Base-by-base conservation (phyloP, 2,888 invertebrate species). In the Eugnorisma glareosa region DNA sequence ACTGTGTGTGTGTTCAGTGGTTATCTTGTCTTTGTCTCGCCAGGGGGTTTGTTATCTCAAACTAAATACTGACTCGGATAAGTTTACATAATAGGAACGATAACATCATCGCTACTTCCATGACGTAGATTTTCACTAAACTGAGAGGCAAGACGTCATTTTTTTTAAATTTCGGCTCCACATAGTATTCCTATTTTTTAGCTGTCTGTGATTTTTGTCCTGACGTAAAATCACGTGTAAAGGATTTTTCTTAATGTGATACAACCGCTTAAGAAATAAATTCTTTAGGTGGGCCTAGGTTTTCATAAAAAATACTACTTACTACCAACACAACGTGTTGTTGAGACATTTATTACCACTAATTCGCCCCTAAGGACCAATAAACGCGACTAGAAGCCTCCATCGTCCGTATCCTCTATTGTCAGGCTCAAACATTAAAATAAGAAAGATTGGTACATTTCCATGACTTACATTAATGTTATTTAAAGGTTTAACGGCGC, bases 21-120 rank as follows among this genome's bases (percentile, higher is more conserved):
- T 79, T 82, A 88, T 85, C 81, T 83, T 51, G 61, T 67, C 82
- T 82, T 84, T 83, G 89, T 84, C 86, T 81, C 85, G 75, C 73
- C 70, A 73, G 86, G 89, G 89, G 87, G 89, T 82, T 81, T 73
- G 31, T 78, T 82, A 88, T 87, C 77, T 67, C 37, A 18, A 59
- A 72, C 1, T 67, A 84, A 78, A 86, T 80, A 82, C 63, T 69
- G 73, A 68, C 61, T 73, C 63, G 70, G 77, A 77, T 80, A 73
- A 77, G 67, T 81, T 79, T 77, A 67, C 69, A 79, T 75, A 76
- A 79, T 54, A 73, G 15, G 28, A 35, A 69, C n/a, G 84, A 87
- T 84, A 84, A 73, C n/a, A 54, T 75, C 81, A 67, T 71, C 74
- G 48, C 43, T 7, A 28, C 54, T 74, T 76, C 76, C 85, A 74